Base-by-base conservation (phyloP, 1,140 invertebrate species). In the Whitmania pigra region DNA sequence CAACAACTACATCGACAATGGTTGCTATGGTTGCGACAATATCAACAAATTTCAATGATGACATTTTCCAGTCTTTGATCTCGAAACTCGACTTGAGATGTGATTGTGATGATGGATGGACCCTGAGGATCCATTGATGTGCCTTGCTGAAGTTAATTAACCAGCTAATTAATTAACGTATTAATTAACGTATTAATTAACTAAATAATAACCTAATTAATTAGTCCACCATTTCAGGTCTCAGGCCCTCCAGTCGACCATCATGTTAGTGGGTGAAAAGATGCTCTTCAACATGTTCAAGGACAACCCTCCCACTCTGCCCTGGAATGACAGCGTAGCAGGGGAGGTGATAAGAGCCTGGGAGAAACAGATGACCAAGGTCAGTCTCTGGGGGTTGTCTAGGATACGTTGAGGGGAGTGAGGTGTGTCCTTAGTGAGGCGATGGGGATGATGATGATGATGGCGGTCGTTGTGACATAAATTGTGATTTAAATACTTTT, bases 281-380 rank as follows among this genome's bases (percentile, higher is more conserved):
- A 13, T 25, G 9, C 57, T 63, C 7, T 31, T 18, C 22, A 11
- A 63, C 57, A 63, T 31, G 57, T 31, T 15, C 57, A 31, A 63
- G 57, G 29, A 63, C 6, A 4, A 22, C 57, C 25, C 31, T 2
- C 6, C 31, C 31, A 63, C 11, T 20, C 57, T 6, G 11, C 57
- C 22, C 1, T 63, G 22, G 57, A 63, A 63, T 31, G 29, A 31
- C 5, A 63, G 22, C 11, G 1, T 63, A 25, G 57, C 57, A 25
- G 22, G 11, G 11, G 57, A 63, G 13, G 57, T 63, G 9, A 22
- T 63, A 63, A 22, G 57, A n/a, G 6, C 29, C 1, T 63, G 57
- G 57, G 57, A 63, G 29, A 63, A 63, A 15, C 57, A 63, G 18
- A 25, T 63, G 22, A 31, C 29, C 11, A 63, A 63, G 57, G 57